phyloP scores from a whole-genome alignment of 2,113 vertebrate species.

The Ciconia maguari region DNA sequence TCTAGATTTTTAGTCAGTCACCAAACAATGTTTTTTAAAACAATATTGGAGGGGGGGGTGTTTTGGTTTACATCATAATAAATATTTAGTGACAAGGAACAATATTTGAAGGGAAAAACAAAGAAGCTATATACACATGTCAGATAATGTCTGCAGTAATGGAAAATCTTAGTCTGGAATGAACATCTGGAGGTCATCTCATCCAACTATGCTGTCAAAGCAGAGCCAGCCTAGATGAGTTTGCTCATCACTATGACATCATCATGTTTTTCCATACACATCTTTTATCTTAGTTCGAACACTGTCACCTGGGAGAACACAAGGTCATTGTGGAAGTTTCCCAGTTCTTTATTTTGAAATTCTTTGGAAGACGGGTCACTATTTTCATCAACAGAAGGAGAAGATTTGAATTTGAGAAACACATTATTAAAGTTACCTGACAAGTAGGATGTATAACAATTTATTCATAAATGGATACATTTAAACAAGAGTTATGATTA shows the following conservation, averaged over 20 bases:
- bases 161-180: background rate
- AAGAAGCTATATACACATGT: background rate
- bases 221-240: background rate
- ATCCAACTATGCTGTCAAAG: background rate
- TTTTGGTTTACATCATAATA: background rate
- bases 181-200: constrained; percentile 24
- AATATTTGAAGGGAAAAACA: background rate
- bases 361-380: background rate
- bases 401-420: background rate
- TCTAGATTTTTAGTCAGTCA: background rate
- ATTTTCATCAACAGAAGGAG: background rate
- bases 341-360: background rate
- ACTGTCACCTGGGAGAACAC: constrained; percentile 1
- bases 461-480: background rate
- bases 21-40: background rate
- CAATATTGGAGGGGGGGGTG: background rate
- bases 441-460: background rate
- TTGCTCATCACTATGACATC: background rate
- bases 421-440: background rate
- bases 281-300: background rate
- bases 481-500: background rate
- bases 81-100: background rate
- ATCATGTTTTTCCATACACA: background rate
- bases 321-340: background rate
- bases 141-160: background rate